Percentiles rank a stretch among this genome's conserved stretches.
These are phyloP conservation scores for Catalaphyllia jardinei DNA, from an alignment of 64 coral and sea anemone species.

Conservation along the genomic window DNA sequence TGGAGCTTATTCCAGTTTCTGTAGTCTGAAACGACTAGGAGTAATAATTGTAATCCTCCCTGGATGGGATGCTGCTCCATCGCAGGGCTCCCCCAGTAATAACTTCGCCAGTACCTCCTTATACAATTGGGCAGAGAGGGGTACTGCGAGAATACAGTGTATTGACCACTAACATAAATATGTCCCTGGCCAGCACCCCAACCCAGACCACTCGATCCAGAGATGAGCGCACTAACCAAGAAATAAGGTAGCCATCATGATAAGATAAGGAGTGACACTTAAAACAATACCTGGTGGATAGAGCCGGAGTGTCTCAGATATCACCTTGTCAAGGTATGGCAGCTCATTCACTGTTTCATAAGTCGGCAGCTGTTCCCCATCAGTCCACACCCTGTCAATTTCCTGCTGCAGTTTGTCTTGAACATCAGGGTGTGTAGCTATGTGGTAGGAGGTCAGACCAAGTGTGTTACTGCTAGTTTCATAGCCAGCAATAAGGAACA, in stretches of 20 bases:
- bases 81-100: too few relatives aligned
- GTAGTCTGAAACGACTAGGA: too few relatives aligned
- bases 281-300: conserved; percentile 43
- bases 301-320: conserved; percentile 37
- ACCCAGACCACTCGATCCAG: too few relatives aligned
- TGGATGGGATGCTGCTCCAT: too few relatives aligned
- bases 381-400: conserved; percentile 48
- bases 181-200: too few relatives aligned
- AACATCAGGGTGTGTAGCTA: conserved; percentile 44
- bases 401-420: conserved; percentile 55
- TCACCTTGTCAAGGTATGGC: conserved; percentile 54
- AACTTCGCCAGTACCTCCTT: too few relatives aligned
- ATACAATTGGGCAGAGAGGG: too few relatives aligned
- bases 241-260: background rate
- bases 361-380: conserved; percentile 1
- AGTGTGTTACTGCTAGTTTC: conserved; percentile 36
- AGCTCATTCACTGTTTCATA: conserved; percentile 44
- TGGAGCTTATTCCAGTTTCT: too few relatives aligned
- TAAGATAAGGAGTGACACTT: background rate
- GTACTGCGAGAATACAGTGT: too few relatives aligned
- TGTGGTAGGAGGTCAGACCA: background rate
- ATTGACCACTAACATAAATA: too few relatives aligned
- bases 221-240: too few relatives aligned
- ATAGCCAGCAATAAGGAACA: conserved; percentile 45
- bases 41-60: too few relatives aligned